Evolutionary conservation across 2,888 invertebrate species (phyloP).

Genomic region (Eueremaeus valkanovi): DNA sequence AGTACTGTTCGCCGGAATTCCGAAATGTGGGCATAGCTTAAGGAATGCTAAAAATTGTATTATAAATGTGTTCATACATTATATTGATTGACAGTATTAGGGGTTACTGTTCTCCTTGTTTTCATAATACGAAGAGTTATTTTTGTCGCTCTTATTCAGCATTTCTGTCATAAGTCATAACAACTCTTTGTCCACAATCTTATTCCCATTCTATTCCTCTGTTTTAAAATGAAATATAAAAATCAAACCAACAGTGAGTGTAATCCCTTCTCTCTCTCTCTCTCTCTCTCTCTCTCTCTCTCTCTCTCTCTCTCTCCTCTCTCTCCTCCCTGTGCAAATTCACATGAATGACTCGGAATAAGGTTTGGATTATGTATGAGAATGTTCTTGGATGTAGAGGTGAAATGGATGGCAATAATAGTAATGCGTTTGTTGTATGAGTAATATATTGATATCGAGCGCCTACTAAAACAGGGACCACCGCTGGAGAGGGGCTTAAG

Average conservation of each 20-base stretch:
- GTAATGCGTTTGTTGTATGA: conserved; percentile 10
- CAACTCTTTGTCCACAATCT: not conserved
- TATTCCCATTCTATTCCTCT: not conserved
- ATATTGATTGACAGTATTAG: too few species aligned
- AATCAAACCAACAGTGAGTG: not conserved
- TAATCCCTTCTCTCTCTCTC: not conserved
- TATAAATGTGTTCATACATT: too few species aligned
- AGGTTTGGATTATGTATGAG: conserved; percentile 29
- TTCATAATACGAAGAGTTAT: too few species aligned
- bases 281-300: too few species aligned
- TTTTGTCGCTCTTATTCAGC: not conserved
- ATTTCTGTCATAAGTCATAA: not conserved
- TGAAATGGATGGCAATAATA: conserved; percentile 26
- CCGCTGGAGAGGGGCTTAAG: conserved; percentile 2
- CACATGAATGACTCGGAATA: conserved; percentile 6
- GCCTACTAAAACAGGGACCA: not conserved
- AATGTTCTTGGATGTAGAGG: conserved; percentile 3
- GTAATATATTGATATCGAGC: conserved; percentile 4
- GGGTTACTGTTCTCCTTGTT: too few species aligned
- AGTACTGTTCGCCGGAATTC: too few species aligned
- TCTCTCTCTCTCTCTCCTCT: too few species aligned
- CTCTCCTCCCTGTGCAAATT: too few species aligned
- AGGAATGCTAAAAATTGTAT: too few species aligned
- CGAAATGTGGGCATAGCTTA: too few species aligned
- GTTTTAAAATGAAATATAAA: not conserved